Evolutionary conservation across 2,888 invertebrate species (phyloP).

Genomic region (Zaprionus bogoriensis): DNA sequence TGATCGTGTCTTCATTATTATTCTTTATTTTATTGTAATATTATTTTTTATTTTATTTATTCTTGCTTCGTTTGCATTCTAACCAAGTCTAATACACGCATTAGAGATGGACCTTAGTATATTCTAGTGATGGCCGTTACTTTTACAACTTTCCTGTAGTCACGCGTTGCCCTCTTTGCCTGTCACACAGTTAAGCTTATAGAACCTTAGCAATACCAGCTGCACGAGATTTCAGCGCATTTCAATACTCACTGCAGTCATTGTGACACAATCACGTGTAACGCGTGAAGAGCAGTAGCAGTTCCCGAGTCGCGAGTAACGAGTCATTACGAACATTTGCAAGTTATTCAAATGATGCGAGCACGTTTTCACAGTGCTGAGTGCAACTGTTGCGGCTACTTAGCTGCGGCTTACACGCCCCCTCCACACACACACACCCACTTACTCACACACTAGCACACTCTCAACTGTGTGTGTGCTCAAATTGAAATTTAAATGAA

Average conservation of each 20-base stretch:
- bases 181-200: too few relatives aligned
- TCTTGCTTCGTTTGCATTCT: too few relatives aligned
- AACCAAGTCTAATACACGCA: too few relatives aligned
- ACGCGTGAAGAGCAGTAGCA: conserved; percentile 12
- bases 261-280: background rate
- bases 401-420: conserved; percentile 17
- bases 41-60: too few relatives aligned
- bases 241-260: background rate
- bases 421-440: conserved; percentile 5
- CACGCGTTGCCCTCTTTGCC: too few relatives aligned
- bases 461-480: conserved; percentile 2
- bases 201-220: too few relatives aligned
- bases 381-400: conserved; percentile 49
- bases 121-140: too few relatives aligned
- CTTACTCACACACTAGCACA: background rate
- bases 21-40: too few relatives aligned
- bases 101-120: too few relatives aligned
- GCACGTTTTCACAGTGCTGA: conserved; percentile 40
- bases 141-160: too few relatives aligned
- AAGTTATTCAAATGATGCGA: conserved; percentile 47
- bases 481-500: conserved; percentile 69
- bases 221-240: too few relatives aligned
- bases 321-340: conserved; percentile 35
- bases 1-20: too few relatives aligned
- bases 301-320: conserved; percentile 5